Percentiles rank a stretch among this genome's conserved stretches.
These are phyloP conservation scores for Crocidura indochinensis DNA, from an alignment of 2,797 vertebrate genomes.

Conservation along the genomic window DNA sequence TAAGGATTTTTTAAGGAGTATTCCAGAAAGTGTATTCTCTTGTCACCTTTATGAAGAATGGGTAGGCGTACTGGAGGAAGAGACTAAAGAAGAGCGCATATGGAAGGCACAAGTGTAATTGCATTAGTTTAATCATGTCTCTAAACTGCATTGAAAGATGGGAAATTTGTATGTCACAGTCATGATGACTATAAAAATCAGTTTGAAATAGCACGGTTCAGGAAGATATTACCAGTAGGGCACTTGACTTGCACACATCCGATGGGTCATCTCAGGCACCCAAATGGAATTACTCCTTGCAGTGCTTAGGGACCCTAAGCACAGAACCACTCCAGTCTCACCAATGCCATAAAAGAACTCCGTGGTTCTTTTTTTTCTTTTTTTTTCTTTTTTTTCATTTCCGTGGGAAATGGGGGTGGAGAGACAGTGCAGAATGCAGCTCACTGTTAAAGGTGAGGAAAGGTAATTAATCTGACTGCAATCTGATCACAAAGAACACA, in stretches of 20 bases:
- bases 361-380: no score
- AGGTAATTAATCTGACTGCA: background rate
- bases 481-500: background rate
- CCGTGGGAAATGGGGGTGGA: background rate
- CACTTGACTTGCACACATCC: no score
- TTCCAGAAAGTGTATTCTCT: slow-evolving; percentile 95
- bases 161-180: slow-evolving; percentile 37
- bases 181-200: background rate
- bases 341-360: no score
- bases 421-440: background rate
- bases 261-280: no score
- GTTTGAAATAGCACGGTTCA: no score
- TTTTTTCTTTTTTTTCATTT: no score
- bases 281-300: no score
- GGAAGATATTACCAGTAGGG: no score
- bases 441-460: background rate
- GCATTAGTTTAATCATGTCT: slow-evolving; percentile 49
- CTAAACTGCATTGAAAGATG: slow-evolving; percentile 45
- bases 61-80: slow-evolving; percentile 94
- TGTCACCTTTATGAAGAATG: slow-evolving; percentile 95
- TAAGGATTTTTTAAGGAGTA: slow-evolving; percentile 97
- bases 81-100: slow-evolving; percentile 93
- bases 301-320: no score
- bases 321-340: no score
- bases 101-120: slow-evolving; percentile 93